A percentile compares a stretch with the other conserved stretches of the same genome.
Evolutionary conservation across 1,140 invertebrate species (phyloP).

Genomic region (Cyclargus thomasi): DNA sequence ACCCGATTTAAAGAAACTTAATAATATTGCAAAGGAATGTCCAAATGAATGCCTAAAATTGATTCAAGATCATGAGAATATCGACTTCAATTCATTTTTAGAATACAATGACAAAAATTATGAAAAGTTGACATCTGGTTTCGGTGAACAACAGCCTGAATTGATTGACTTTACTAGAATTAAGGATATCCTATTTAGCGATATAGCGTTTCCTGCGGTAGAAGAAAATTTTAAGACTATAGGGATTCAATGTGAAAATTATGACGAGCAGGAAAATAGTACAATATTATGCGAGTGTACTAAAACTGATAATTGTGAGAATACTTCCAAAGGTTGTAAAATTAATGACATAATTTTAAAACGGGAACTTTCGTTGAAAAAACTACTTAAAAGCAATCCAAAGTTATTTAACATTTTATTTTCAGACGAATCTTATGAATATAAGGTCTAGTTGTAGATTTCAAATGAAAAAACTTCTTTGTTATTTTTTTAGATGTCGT

Average conservation of each 20-base stretch:
- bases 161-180: conserved; percentile 34
- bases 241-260: conserved; percentile 57
- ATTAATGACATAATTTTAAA: conserved; percentile 34
- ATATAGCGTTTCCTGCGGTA: conserved; percentile 49
- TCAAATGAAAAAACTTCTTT: neutral
- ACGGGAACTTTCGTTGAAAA: conserved; percentile 42
- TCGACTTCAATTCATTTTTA: conserved; percentile 41
- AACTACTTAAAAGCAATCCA: conserved; percentile 39
- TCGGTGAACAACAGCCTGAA: conserved; percentile 17
- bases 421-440: conserved; percentile 54
- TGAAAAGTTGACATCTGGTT: conserved; percentile 40
- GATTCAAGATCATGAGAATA: conserved; percentile 35
- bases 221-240: conserved; percentile 39
- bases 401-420: conserved; percentile 49
- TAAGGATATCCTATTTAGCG: conserved; percentile 35
- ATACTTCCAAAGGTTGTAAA: conserved; percentile 18
- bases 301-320: neutral
- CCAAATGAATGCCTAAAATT: conserved; percentile 47
- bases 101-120: conserved; percentile 59
- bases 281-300: conserved; percentile 9
- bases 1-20: conserved; percentile 8
- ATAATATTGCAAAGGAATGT: conserved; percentile 39
- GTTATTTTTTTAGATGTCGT: too few relatives aligned
- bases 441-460: conserved; percentile 25
- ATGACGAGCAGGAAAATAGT: conserved; percentile 16